A percentile compares a stretch with the other conserved stretches of the same genome.
phyloP scores from a whole-genome alignment of 1,140 invertebrate species.

The Lasaia peninsularis region DNA sequence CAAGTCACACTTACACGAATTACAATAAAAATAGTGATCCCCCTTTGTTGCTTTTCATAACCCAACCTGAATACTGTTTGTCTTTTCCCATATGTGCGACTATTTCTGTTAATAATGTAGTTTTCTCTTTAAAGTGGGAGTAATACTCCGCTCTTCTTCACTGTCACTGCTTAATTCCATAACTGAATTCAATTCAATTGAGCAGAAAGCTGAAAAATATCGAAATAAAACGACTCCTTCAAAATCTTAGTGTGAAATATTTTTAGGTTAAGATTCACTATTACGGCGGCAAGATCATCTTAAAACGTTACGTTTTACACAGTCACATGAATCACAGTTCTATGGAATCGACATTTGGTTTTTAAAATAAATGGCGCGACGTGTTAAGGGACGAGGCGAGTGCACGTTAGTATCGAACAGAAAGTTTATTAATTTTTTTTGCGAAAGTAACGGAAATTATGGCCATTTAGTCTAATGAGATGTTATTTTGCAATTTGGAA shows the following conservation, averaged over 20 bases:
- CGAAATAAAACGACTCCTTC: background rate
- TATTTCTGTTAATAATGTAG: slow-evolving; percentile 30
- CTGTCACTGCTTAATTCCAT: slow-evolving; percentile 23
- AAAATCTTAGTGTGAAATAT: slow-evolving; percentile 2
- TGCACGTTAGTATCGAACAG: slow-evolving; percentile 2
- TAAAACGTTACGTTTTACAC: background rate
- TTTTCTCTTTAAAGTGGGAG: slow-evolving; percentile 27
- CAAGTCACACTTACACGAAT: slow-evolving; percentile 26
- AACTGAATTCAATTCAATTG: slow-evolving; percentile 13
- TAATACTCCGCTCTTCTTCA: slow-evolving; percentile 25
- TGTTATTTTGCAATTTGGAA: too few species aligned
- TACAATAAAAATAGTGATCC: slow-evolving; percentile 30
- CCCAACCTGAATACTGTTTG: slow-evolving; percentile 25
- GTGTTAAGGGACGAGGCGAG: background rate
- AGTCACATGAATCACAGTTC: too few species aligned
- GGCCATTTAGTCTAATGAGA: slow-evolving; percentile 11
- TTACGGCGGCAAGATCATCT: background rate
- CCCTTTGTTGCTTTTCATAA: slow-evolving; percentile 29
- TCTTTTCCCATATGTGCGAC: slow-evolving; percentile 25
- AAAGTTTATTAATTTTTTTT: slow-evolving; percentile 13
- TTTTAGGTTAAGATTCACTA: slow-evolving; percentile 1
- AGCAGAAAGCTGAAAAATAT: slow-evolving; percentile 10
- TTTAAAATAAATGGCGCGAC: too few species aligned
- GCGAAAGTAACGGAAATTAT: background rate
- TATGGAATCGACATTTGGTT: too few species aligned